A percentile compares a stretch with the other conserved stretches of the same genome.
These are phyloP conservation scores for Mus spretus DNA, from an alignment of 2,797 vertebrate species.

Conservation along the genomic window DNA sequence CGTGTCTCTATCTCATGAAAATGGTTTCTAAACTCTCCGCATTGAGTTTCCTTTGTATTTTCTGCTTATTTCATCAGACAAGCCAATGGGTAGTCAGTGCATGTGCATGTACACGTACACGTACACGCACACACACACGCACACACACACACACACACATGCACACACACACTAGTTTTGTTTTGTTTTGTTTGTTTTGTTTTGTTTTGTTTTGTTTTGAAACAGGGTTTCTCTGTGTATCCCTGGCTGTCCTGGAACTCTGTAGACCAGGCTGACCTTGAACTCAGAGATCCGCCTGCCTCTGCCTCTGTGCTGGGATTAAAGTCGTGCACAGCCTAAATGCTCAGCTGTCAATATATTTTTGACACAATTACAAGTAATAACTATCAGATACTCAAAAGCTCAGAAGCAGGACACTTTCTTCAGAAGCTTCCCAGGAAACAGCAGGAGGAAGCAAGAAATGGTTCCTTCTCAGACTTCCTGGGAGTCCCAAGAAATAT, in stretches of 20 bases:
- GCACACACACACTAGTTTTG: background rate
- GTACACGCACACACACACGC: background rate
- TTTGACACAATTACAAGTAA: conserved; percentile 19
- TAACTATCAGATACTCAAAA: background rate
- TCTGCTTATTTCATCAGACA: conserved; percentile 40
- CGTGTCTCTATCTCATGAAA: conserved; percentile 43
- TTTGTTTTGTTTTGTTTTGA: background rate
- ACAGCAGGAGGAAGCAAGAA: background rate
- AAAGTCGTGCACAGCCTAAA: background rate
- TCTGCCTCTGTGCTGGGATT: background rate
- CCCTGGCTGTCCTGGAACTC: background rate
- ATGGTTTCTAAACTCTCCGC: conserved; percentile 28
- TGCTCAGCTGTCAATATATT: background rate
- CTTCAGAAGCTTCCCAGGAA: background rate
- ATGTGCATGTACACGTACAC: background rate
- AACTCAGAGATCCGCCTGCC: background rate
- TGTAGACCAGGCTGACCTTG: background rate
- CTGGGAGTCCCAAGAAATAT: conserved; percentile 68
- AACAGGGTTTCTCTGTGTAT: background rate
- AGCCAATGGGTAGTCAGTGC: background rate
- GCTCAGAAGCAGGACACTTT: background rate
- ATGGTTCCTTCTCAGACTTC: conserved; percentile 30
- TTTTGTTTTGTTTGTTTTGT: background rate
- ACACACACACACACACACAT: background rate
- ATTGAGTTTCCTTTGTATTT: conserved; percentile 43